Base-by-base conservation (phyloP, 2,888 invertebrate genomes). In the Standfussiana lucernea region DNA sequence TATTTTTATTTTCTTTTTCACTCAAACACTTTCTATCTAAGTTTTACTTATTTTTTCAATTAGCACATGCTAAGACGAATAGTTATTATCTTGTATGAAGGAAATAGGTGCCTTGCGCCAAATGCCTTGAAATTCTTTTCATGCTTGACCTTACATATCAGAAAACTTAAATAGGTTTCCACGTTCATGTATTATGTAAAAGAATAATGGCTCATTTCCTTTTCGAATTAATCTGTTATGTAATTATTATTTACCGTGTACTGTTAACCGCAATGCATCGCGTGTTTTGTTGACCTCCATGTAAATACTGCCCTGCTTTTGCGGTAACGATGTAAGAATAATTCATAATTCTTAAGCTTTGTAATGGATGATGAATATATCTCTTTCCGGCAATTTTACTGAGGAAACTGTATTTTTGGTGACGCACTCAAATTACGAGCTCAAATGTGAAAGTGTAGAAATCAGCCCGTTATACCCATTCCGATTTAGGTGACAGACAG, bases 281-380 rank as follows among this genome's bases (percentile, higher is more conserved):
- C 66, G 56, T 81, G 75, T 66, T 53, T 56, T 4, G 24, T 50
- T 62, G 47, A 73, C 65, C 69, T 82, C 56, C 59, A 35, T 10
- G 28, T 47, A 24, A 42, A 32, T 4, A 40, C 7, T 59, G n/a
- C 35, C 56, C 73, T 65, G 56, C 4, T 59, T 40, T 65, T 80
- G 80, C n/a, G 62, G 50, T 77, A 53, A 62, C 4, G 21, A 35
- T 28, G 40, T 32, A 24, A 50, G 47, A 50, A 50, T 50, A 50
- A 21, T 47, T 45, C 18, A 45, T 45, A 5, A 21, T 24, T 47
- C 7, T 21, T 6, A 47, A 47, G 21, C 47, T 6, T 47, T 47
- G 18, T 47, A 6, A 21, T 47, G 21, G 7, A 21, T 21, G 47
- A 47, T 15, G 42, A 42, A 42, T 45, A 37, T 37, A 47, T 47